Percentiles rank a stretch among this genome's conserved stretches.
phyloP scores from a whole-genome alignment of 2,113 vertebrate species.

The Solenodon paradoxus region DNA sequence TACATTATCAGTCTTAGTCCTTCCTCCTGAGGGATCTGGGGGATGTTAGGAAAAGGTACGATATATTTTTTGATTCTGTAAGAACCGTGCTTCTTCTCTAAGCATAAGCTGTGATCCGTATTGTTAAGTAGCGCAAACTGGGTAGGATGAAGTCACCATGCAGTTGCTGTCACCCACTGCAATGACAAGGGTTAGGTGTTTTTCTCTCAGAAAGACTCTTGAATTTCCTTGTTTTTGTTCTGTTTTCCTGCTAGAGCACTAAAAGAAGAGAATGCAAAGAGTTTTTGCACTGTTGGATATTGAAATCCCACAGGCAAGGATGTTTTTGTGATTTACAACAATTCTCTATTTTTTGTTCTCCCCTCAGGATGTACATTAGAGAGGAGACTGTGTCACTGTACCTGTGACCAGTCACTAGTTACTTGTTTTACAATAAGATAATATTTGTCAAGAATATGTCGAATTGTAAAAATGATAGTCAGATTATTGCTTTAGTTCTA shows the following conservation, averaged over 20 bases:
- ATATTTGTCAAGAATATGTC: background rate
- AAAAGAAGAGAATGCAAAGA: background rate
- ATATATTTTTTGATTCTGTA: background rate
- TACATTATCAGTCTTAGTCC: background rate
- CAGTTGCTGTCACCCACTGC: background rate
- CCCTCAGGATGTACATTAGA: background rate
- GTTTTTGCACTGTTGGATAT: accelerated
- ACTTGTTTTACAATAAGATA: background rate
- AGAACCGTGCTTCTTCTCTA: background rate
- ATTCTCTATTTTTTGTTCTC: background rate
- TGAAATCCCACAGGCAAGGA: background rate
- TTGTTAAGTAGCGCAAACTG: background rate
- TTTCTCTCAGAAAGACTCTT: background rate
- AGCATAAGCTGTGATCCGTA: background rate
- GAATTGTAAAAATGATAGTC: background rate
- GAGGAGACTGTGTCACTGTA: background rate
- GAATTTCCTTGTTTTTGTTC: background rate
- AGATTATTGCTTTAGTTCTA: background rate
- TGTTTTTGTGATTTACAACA: accelerated
- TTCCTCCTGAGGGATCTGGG: background rate
- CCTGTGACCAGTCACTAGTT: background rate
- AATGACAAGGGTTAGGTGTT: background rate
- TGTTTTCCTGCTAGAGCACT: background rate
- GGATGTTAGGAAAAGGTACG: background rate
- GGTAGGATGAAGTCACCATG: background rate